Evolutionary conservation across 2,888 invertebrate species (phyloP), one percentile per base, ranked within the genome.

Genomic region (Steinernema carpocapsae): DNA sequence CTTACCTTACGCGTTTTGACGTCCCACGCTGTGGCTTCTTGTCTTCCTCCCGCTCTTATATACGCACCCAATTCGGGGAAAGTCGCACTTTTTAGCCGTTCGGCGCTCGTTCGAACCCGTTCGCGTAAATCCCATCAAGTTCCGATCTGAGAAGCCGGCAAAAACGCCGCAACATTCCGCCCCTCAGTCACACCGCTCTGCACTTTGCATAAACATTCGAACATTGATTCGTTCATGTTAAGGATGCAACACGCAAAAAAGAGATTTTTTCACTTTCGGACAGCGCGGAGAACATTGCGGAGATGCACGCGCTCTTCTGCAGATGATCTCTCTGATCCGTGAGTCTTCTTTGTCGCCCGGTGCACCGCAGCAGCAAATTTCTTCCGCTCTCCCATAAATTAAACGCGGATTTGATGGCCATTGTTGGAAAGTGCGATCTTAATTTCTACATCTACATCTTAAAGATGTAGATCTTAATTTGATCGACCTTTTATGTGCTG

Each of bases 91-190:
- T 51, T 56, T 56, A n/a, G 56, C 22, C 22, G n/a, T 56, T 56
- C 56, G 24, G 26, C 56, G 56, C 26, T 19, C 26, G 56, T 19
- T 6, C 56, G 56, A 56, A 56, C 56, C 56, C 56, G 56, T 56
- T 56, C 56, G 26, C 56, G 56, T 56, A 56, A 26, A 56, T 56
- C 56, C 26, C 56, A 56, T 56, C 56, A 56, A 56, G 56, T 56
- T 56, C 56, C 56, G 56, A 56, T 10, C 26, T 26, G 6, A 7
- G 56, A 22, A 56, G 22, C 26, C 56, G 56, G 12, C 26, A 26
- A 24, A 56, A 56, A 56, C 22, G 26, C 2, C 56, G 17, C 22
- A 56, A 22, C 26, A 22, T 7, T 26, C 56, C 24, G 24, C 56
- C 56, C 56, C 26, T 1, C 56, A 56, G 56, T 56, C 56, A 56